Evolutionary conservation across 2,113 vertebrate genomes (phyloP).

Genomic region (Peucedramus taeniatus): DNA sequence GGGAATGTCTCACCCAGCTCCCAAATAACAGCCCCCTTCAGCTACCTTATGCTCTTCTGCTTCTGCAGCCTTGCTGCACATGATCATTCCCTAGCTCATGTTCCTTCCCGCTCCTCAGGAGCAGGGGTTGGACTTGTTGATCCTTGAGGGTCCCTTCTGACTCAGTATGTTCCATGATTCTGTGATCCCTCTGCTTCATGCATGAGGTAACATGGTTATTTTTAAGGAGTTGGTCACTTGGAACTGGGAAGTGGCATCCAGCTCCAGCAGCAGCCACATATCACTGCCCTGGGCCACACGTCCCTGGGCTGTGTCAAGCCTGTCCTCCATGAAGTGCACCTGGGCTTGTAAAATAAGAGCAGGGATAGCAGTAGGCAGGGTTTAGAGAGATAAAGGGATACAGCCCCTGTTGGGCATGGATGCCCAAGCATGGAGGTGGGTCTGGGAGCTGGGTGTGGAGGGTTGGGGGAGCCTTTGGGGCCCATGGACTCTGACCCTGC

Average conservation of each 20-base stretch:
- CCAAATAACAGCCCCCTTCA: not conserved
- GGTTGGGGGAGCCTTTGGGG: not conserved
- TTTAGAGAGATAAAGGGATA: not conserved
- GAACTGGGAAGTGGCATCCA: not conserved
- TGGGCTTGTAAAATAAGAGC: not conserved
- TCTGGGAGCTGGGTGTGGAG: not conserved
- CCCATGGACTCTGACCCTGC: fast-evolving
- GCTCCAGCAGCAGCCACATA: not conserved
- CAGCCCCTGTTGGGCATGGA: not conserved
- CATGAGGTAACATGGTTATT: not conserved
- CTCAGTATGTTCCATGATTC: not conserved
- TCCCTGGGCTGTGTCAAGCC: not conserved
- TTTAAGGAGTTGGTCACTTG: not conserved
- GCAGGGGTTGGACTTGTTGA: not conserved
- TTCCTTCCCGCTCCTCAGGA: not conserved
- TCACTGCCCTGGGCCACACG: not conserved
- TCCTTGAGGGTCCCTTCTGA: not conserved
- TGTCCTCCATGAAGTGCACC: not conserved
- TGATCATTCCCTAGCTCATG: fast-evolving
- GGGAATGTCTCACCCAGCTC: not conserved
- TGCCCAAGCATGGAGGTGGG: not conserved
- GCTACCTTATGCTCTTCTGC: not conserved
- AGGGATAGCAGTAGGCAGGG: not conserved
- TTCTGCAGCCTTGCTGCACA: not conserved
- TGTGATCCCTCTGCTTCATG: not conserved